phyloP scores from a whole-genome alignment of 1,140 invertebrate genomes.

The Cyclargus thomasi region DNA sequence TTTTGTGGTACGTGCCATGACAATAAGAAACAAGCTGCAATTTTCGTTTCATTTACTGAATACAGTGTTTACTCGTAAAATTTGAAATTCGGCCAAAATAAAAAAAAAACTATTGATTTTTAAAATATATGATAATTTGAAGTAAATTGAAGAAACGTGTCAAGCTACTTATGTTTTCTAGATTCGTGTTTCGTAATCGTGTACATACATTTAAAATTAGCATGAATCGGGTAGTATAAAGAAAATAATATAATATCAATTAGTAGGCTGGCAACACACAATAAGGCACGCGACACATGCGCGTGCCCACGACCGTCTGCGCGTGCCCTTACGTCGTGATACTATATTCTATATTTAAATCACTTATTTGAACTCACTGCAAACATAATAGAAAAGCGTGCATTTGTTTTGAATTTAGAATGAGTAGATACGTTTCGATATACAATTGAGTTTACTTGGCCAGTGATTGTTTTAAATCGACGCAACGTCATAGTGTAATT shows the following conservation, averaged over 20 bases:
- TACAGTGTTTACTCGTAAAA: background rate
- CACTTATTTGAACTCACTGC: conserved; percentile 12
- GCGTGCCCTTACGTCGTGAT: conserved; percentile 47
- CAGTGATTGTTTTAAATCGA: too few species aligned
- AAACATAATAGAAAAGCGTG: background rate
- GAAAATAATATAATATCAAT: conserved; percentile 24
- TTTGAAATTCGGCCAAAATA: background rate
- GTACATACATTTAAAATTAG: background rate
- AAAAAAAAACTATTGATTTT: too few species aligned
- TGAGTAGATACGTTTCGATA: background rate
- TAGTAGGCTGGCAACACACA: conserved; percentile 30
- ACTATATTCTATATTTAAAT: conserved; percentile 16
- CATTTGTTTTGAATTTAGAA: background rate
- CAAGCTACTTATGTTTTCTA: background rate
- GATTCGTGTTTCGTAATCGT: background rate
- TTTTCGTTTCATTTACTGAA: background rate
- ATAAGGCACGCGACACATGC: conserved; percentile 53
- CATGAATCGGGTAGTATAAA: background rate
- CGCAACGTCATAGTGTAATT: too few species aligned
- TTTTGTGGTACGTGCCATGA: conserved; percentile 18
- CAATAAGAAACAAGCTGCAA: conserved; percentile 6
- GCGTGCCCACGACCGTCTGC: conserved; percentile 42
- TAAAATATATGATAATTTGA: too few species aligned
- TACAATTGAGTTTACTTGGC: too few species aligned
- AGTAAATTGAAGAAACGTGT: background rate